Evolutionary conservation across 2,888 invertebrate species (phyloP), one percentile per base, ranked within the genome.

Genomic region (Drosophila falleni): DNA sequence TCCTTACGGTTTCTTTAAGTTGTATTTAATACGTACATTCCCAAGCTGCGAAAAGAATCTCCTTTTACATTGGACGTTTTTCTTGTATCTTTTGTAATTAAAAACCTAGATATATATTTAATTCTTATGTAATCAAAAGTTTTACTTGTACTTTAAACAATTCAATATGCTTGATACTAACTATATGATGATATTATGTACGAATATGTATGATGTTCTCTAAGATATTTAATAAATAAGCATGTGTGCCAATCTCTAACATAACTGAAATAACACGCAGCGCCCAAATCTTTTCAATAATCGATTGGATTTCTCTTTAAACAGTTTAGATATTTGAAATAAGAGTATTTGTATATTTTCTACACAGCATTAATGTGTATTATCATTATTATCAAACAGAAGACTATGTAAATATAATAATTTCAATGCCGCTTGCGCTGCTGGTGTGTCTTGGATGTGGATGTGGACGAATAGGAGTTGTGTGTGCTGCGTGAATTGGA

Each of bases 401-500:
- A 62, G 41, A 67, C 51, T 51, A 59, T 6, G 42, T 39, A 54
- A 49, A 49, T 5, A 16, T 23, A 61, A 37, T 51, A 37, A 66
- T 60, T 63, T 76, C 50, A 84, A 66, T 81, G 81, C 44, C 81
- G 84, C 62, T 89, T 82, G 63, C 89, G 80, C 9, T 65, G 26
- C 46, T 67, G 63, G 42, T 87, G 85, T 16, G 71, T 65, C 35
- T 75, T 72, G 69, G 88, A 87, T 70, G 78, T 72, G 69, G 88
- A 87, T 70, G 74, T 67, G 58, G 84, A 82, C 51, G 83, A 80
- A 64, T 85, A 50, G 47, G 87, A 82, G 49, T 77, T 85, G 65
- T 90, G 89, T 56, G 84, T 85, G 60, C 91, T 91, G 70, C 89
- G 87, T 35, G 91, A 90, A 35, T 89, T 82, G 37, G 92, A 92